Evolutionary conservation across 2,888 invertebrate species (phyloP).

Genomic region (Rotaria macrura): DNA sequence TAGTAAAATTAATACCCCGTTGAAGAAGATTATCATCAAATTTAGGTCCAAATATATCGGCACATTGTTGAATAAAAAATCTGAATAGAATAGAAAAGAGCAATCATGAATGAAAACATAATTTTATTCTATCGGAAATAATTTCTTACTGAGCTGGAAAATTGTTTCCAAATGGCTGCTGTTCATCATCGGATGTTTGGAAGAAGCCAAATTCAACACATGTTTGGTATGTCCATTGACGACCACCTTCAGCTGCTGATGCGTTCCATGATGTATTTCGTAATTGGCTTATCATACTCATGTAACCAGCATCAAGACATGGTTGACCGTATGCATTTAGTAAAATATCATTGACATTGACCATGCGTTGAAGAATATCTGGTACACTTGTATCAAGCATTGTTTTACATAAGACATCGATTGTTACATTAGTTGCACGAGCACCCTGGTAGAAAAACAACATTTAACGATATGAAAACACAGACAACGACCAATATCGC

Average conservation of each 20-base stretch:
- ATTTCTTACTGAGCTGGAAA: constrained; percentile 60
- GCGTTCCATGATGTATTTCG: constrained; percentile 59
- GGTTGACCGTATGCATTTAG: constrained; percentile 60
- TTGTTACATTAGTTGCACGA: constrained; percentile 62
- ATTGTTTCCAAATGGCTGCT: constrained; percentile 63
- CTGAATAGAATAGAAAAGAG: constrained; percentile 36
- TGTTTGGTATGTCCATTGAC: constrained; percentile 86
- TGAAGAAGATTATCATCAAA: constrained; percentile 59
- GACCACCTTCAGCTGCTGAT: constrained; percentile 57
- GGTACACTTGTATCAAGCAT: constrained; percentile 54
- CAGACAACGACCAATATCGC: too few relatives aligned
- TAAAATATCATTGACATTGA: constrained; percentile 62
- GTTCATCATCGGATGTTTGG: constrained; percentile 65
- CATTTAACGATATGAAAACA: too few relatives aligned
- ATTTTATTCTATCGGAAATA: background rate
- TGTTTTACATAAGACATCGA: constrained; percentile 68
- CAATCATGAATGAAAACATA: constrained; percentile 33
- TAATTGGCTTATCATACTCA: constrained; percentile 54
- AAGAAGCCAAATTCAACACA: constrained; percentile 91
- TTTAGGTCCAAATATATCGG: constrained; percentile 64
- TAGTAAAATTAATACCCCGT: constrained; percentile 61
- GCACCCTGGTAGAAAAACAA: constrained; percentile 43
- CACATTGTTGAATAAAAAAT: constrained; percentile 68
- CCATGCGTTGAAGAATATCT: constrained; percentile 61
- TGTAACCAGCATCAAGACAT: constrained; percentile 73